Conservation (phyloP, 2,888 invertebrate species). For the Pristionchus maxplancki region DNA sequence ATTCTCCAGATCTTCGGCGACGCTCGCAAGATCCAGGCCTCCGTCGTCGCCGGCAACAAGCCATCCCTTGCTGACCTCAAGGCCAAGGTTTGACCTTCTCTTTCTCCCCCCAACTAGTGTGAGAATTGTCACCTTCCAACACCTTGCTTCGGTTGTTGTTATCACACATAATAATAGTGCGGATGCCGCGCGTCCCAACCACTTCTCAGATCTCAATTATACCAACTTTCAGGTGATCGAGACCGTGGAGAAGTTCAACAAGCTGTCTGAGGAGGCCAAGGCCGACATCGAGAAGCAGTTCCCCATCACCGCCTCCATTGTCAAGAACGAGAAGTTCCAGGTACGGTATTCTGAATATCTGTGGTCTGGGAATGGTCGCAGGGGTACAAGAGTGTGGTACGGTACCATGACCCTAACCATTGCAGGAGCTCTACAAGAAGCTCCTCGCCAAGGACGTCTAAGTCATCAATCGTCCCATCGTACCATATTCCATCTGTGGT, state of each 20-base stretch:
- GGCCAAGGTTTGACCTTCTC: conserved; percentile 49
- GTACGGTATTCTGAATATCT: neutral
- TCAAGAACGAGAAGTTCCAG: conserved; percentile 55
- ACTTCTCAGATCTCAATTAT: neutral
- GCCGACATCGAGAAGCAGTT: conserved; percentile 56
- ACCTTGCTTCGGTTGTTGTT: neutral
- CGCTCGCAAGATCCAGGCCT: conserved; percentile 53
- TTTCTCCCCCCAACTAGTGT: too few species aligned
- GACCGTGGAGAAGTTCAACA: conserved; percentile 55
- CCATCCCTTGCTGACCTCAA: conserved; percentile 54
- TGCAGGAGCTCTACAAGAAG: conserved; percentile 49
- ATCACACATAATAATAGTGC: too few species aligned
- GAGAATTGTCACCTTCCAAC: too few species aligned
- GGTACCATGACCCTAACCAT: neutral
- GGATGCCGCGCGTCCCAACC: too few species aligned
- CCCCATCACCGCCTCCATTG: conserved; percentile 54
- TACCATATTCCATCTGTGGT: neutral
- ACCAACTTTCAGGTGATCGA: neutral
- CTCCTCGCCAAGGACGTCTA: neutral
- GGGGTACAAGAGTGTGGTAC: neutral
- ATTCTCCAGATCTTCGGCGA: conserved; percentile 47
- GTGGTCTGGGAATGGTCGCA: neutral
- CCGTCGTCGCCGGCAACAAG: conserved; percentile 54
- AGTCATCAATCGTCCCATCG: neutral
- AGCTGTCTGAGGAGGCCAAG: conserved; percentile 57